Conservation (phyloP, 2,797 vertebrate genomes). For the Alfaro cultratus region DNA sequence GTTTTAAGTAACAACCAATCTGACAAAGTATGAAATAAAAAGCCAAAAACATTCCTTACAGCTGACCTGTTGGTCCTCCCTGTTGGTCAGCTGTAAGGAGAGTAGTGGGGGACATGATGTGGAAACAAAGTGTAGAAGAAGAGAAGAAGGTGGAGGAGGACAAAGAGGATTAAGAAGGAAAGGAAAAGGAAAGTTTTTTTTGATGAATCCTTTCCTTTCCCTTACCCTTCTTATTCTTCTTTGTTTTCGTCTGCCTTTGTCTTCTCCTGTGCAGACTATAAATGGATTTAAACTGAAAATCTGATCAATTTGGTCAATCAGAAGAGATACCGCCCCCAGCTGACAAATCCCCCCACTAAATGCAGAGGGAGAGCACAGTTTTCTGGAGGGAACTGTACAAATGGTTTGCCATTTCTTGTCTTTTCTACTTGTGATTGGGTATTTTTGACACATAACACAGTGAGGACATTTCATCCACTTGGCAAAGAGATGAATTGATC, state of each 20-base stretch:
- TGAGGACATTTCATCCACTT: not conserved
- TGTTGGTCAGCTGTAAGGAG: conserved; percentile 17
- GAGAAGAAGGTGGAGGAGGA: not conserved
- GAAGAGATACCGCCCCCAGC: not conserved
- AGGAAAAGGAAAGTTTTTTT: not conserved
- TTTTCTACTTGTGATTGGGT: not conserved
- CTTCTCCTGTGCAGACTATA: not conserved
- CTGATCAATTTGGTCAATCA: not conserved
- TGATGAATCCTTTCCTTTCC: not conserved
- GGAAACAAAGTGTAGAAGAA: not conserved
- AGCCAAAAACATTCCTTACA: conserved; percentile 15
- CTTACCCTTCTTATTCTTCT: not conserved
- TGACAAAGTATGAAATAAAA: conserved; percentile 18
- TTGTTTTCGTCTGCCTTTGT: not conserved
- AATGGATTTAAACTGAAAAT: not conserved
- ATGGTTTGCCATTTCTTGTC: not conserved
- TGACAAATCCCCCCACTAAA: not conserved
- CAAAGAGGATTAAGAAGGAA: not conserved
- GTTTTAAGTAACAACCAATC: conserved; percentile 17
- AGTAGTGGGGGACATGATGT: not conserved
- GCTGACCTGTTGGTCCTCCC: too few relatives aligned
- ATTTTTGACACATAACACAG: not conserved
- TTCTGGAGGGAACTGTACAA: not conserved
- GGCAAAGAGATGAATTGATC: not conserved
- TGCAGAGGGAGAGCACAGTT: not conserved